Percentiles rank a stretch among this genome's conserved stretches.
Evolutionary conservation across 2,888 invertebrate species (phyloP).

Genomic region (Cheilosia grossa): DNA sequence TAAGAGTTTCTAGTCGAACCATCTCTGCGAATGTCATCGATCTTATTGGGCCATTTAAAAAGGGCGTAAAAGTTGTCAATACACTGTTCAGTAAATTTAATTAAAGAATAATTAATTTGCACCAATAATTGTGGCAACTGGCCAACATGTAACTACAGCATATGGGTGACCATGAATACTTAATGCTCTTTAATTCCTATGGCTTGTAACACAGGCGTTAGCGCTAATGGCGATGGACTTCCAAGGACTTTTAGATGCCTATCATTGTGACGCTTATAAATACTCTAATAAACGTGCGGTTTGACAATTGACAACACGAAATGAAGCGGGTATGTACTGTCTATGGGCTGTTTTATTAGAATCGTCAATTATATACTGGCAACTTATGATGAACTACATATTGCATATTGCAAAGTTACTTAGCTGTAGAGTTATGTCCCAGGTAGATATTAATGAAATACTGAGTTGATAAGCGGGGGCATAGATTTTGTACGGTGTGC

Average conservation of each 20-base stretch:
- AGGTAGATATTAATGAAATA: too few relatives aligned
- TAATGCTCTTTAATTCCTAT: too few relatives aligned
- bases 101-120: conserved; percentile 25
- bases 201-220: too few relatives aligned
- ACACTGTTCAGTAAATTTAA: neutral
- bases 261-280: conserved; percentile 9
- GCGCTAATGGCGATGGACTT: too few relatives aligned
- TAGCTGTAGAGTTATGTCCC: too few relatives aligned
- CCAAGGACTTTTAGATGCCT: neutral
- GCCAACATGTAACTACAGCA: too few relatives aligned
- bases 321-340: neutral
- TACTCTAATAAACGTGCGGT: conserved; percentile 1
- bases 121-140: conserved; percentile 6
- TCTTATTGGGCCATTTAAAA: neutral
- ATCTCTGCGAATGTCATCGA: neutral
- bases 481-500: too few relatives aligned
- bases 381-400: too few relatives aligned
- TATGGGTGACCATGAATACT: neutral
- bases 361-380: too few relatives aligned
- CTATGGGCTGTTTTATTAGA: neutral
- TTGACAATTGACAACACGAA: neutral
- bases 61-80: neutral
- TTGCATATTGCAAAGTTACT: too few relatives aligned
- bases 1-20: neutral
- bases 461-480: too few relatives aligned